Evolutionary conservation across 2,888 invertebrate species (phyloP), one percentile per base, ranked within the genome.

Genomic region (Argynnis bischoffii): DNA sequence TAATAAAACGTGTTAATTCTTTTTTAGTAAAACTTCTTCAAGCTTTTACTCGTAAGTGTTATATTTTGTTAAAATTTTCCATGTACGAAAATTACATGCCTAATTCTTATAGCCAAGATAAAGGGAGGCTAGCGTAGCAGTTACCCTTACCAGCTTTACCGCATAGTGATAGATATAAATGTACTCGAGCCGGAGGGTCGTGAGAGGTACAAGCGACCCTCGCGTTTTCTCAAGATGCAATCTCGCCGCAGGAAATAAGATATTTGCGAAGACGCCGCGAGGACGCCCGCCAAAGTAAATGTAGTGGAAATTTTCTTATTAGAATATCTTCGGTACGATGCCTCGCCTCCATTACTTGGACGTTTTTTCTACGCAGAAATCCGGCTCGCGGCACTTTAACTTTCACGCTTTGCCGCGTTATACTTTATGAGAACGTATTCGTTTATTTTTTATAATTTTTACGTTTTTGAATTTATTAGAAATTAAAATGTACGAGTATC

Each of bases 281-380:
- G 86, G 87, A 86, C 86, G 88, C 89, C 88, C 88, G 88, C 87
- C 88, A 87, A 87, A 89, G 90, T 92, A 92, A 92, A 92, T 90
- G 91, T 94, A 94, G 88, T 93, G 92, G 92, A 93, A 92, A 92
- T 93, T 92, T 93, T 93, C 93, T 91, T 92, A 92, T 93, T 92
- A 92, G 91, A 92, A 92, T 92, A 90, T 91, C 91, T 86, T 90
- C 91, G 92, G 84, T 90, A 89, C 90, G 92, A 88, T 90, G 91
- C 91, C 86, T 90, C 86, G 84, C 81, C 81, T 81, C 83, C 81
- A 86, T 88, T 88, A 85, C 86, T 84, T 77, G 82, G 76, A 21
- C 55, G 63, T 82, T 86, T 90, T 87, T 89, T 76, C 81, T 86
- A 89, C 90, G 87, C 87, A 86, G 90, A 89, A 90, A 90, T 90